phyloP scores from a whole-genome alignment of 2,113 vertebrate genomes.

The Podilymbus podiceps region DNA sequence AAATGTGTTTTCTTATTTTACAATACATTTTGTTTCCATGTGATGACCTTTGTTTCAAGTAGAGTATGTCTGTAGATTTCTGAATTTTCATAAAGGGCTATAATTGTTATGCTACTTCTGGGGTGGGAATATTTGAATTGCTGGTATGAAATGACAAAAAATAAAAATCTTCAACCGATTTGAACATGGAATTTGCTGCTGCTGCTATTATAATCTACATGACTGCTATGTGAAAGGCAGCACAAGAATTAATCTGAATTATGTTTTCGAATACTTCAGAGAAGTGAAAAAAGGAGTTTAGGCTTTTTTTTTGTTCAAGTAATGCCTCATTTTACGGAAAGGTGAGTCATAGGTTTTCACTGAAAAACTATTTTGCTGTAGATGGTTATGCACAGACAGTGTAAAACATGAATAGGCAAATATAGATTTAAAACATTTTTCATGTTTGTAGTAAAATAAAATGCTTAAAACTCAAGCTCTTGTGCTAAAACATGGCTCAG shows the following conservation, averaged over 20 bases:
- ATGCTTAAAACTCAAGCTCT: not conserved
- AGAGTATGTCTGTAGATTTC: not conserved
- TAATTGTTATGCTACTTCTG: slow-evolving; percentile 1
- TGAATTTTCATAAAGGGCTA: slow-evolving; percentile 17
- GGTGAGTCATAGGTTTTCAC: not conserved
- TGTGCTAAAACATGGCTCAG: not conserved
- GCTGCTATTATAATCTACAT: not conserved
- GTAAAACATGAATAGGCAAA: not conserved
- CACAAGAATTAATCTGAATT: slow-evolving; percentile 38
- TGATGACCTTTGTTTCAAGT: not conserved
- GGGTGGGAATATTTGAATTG: slow-evolving; percentile 1
- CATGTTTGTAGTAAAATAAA: not conserved
- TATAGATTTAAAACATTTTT: not conserved
- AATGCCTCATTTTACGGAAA: not conserved
- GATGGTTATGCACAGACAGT: not conserved
- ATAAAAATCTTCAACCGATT: not conserved
- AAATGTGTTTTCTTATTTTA: not conserved
- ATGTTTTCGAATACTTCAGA: not conserved
- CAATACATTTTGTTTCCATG: not conserved
- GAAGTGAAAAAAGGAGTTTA: not conserved
- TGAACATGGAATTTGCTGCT: slow-evolving; percentile 49
- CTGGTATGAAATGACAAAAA: slow-evolving; percentile 26
- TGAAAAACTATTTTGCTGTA: not conserved
- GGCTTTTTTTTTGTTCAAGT: not conserved
- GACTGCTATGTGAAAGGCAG: slow-evolving; percentile 27